Evolutionary conservation across 1,140 invertebrate species (phyloP), one percentile per base, ranked within the genome.

Genomic region (Calosoma granatense): DNA sequence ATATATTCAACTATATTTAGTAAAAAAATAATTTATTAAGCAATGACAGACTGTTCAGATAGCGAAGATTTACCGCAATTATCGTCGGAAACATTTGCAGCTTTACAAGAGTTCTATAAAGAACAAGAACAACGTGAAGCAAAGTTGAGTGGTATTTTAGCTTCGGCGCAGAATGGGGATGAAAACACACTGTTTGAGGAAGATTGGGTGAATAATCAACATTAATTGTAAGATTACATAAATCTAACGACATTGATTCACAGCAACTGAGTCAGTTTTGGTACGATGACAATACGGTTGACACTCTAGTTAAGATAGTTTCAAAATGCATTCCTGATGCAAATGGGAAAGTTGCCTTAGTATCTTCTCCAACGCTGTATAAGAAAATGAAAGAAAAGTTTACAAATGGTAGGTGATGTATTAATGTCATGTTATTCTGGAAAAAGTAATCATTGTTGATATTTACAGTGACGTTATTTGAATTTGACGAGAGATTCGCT

Each of bases 211-310:
- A 71, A 64, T 62, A 56, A 54, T 51, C 64, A 54, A 52, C 57
- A 41, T n/a, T 60, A 55, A 55, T 58, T 59, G 52, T 17, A 21
- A 52, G 9, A 39, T 58, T 53, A 43, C 54, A 57, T 64, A 61
- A 59, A 19, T 19, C 9, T 51, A 51, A 51, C 6, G 19, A 6
- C 19, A 6, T 4, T 22, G n/a, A 6, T 23, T 63, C 81, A 82
- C 2, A 97, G 94, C 91, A 96, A 92, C 71, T 97, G 20, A 95
- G 92, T 69, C 94, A 97, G 72, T 97, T 97, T 78, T 97, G 94
- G 94, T 97, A 97, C 67, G 81, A 90, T 67, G 81, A 90, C 22
- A 66, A 77, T 15, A 97, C 93, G 14, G 81, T 87, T 53, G 70
- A 81, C 51, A 70, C 67, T n/a, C n/a, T n/a, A n/a, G n/a, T n/a